A percentile compares a stretch with the other conserved stretches of the same genome.
These are phyloP conservation scores for Papilio helenus DNA, from an alignment of 1,140 invertebrate genomes.

Conservation along the genomic window DNA sequence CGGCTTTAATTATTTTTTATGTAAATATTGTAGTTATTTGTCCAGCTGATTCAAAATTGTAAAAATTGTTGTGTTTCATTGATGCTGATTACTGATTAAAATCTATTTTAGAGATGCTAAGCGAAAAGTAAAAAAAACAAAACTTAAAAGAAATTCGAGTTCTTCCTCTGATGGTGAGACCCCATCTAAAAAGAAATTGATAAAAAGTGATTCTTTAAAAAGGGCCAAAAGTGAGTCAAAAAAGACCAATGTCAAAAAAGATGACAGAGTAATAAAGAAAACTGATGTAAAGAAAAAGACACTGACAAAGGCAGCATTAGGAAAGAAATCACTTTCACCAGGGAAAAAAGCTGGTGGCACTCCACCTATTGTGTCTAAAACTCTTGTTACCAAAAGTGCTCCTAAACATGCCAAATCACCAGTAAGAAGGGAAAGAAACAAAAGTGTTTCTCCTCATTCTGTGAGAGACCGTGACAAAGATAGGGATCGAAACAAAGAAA, in stretches of 20 bases:
- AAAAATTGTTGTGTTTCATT: constrained; percentile 2
- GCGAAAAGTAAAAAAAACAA: constrained; percentile 76
- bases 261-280: constrained; percentile 75
- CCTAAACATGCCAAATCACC: constrained; percentile 79
- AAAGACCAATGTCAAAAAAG: constrained; percentile 73
- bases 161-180: constrained; percentile 80
- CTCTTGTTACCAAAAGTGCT: constrained; percentile 64
- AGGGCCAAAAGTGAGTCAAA: constrained; percentile 77
- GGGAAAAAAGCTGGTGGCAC: constrained; percentile 81
- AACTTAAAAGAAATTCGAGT: constrained; percentile 81
- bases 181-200: constrained; percentile 78
- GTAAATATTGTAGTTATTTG: neutral
- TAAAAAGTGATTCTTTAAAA: constrained; percentile 74
- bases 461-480: constrained; percentile 76
- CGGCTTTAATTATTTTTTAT: neutral
- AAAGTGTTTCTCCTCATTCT: constrained; percentile 73
- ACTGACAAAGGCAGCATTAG: constrained; percentile 63
- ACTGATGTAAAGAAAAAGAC: constrained; percentile 71
- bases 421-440: constrained; percentile 72
- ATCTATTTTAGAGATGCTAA: constrained; percentile 68
- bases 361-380: constrained; percentile 80
- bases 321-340: constrained; percentile 80
- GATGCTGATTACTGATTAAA: constrained; percentile 24
- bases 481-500: constrained; percentile 69
- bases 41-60: neutral